Evolutionary conservation across 2,797 vertebrate genomes (phyloP), one percentile per base, ranked within the genome.

Genomic region (Lepilemur ruficaudatus): DNA sequence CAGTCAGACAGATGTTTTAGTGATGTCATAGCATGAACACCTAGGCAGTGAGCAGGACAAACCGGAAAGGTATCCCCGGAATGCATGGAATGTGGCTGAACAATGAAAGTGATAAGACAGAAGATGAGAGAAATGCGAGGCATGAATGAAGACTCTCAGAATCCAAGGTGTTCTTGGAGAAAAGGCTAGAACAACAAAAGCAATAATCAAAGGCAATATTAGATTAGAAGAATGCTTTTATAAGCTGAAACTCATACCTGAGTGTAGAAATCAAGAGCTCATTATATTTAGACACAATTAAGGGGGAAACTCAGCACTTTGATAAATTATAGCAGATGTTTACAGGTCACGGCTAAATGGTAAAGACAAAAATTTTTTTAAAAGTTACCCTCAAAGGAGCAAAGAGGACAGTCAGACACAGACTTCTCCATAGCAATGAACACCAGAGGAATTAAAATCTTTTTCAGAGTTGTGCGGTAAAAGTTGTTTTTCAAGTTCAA

Each of bases 401-500:
- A 88, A 57, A 76, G 18, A 79, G 52, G 61, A 78, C 59, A 70
- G 15, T 41, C 14, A 28, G 50, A 30, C 20, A 57, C 2, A n/a
- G 23, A 61, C 55, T 79, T 61, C 23, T 30, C 20, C 32, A 28
- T 10, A 32, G 81, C 13, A 25, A 11, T 30, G 17, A 90, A 81
- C 30, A 17, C 38, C 7, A 52, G 48, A 55, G 79, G 35, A 52
- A 25, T 65, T 38, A 22, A 48, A 38, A 30, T 82, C 35, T 82
- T 82, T 20, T 84, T 89, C 55, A 63, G 41, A 55, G 17, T 22
- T 82, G 18, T 25, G 43, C 63, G 13, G 25, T 46, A 2, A 79
- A 85, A 41, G 52, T 82, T 93, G 30, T 55, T 95, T 97, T 91
- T 89, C n/a, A 82, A 30, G n/a, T 46, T 91, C 55, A 80, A 41